Evolutionary conservation across 35 echinoderm and acorn worm species (phyloP).

Genomic region (Chiridota heheva): DNA sequence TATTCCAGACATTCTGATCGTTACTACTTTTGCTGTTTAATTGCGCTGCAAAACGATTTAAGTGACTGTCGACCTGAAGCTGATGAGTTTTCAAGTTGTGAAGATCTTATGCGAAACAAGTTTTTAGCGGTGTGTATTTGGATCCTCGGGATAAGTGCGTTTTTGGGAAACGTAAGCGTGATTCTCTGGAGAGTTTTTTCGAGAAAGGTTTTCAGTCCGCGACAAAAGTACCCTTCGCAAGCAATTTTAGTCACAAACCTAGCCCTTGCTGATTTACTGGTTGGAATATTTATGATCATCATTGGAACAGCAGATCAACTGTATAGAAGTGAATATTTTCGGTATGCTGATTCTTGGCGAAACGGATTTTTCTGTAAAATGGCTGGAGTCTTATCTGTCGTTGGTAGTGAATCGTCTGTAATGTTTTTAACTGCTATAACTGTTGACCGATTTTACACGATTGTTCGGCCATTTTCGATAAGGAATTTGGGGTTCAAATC

Average conservation of each 20-base stretch:
- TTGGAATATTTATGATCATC: slow-evolving; percentile 60
- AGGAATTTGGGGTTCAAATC: slow-evolving; percentile 22
- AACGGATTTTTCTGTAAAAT: slow-evolving; percentile 38
- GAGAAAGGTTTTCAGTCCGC: neutral
- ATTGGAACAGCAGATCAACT: slow-evolving; percentile 32
- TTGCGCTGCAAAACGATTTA: no score
- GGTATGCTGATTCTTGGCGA: slow-evolving; percentile 29
- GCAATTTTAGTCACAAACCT: slow-evolving; percentile 44
- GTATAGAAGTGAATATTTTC: slow-evolving; percentile 25
- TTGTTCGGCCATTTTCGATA: slow-evolving; percentile 53
- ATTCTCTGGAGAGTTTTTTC: slow-evolving; percentile 2
- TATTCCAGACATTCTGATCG: no score
- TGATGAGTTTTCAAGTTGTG: slow-evolving; percentile 44
- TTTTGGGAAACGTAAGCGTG: slow-evolving; percentile 48
- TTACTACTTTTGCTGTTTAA: no score
- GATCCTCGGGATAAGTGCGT: slow-evolving; percentile 56
- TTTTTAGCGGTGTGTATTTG: slow-evolving; percentile 46
- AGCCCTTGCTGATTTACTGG: slow-evolving; percentile 46
- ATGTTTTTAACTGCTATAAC: slow-evolving; percentile 65
- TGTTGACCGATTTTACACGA: slow-evolving; percentile 59
- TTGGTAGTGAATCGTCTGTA: slow-evolving; percentile 67
- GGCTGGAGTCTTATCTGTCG: slow-evolving; percentile 54
- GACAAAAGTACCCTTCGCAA: slow-evolving; percentile 2
- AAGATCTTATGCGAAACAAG: slow-evolving; percentile 27
- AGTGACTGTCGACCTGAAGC: neutral